These are phyloP conservation scores for Pycnomerus fuliginosus DNA, from an alignment of 2,888 invertebrate species.

Conservation along the genomic window DNA sequence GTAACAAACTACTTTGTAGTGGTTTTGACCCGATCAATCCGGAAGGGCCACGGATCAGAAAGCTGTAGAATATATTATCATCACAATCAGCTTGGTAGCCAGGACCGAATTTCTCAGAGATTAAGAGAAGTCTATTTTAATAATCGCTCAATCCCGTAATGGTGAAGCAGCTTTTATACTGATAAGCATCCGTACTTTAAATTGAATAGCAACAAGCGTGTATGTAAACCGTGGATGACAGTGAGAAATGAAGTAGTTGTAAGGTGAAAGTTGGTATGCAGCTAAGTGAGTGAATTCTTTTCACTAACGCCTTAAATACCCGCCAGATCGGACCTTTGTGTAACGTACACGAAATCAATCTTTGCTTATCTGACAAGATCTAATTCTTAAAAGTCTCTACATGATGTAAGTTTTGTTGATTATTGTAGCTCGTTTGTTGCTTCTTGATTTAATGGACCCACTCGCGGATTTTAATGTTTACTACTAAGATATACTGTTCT, in stretches of 20 bases:
- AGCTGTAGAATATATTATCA: slow-evolving; percentile 29
- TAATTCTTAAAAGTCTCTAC: too few relatives aligned
- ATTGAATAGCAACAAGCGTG: slow-evolving; percentile 4
- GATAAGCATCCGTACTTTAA: slow-evolving; percentile 1
- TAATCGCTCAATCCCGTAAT: slow-evolving; percentile 1
- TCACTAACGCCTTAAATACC: slow-evolving; percentile 25
- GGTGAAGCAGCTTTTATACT: background rate
- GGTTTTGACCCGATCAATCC: slow-evolving; percentile 31
- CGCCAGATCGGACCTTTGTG: slow-evolving; percentile 29
- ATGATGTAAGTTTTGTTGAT: too few relatives aligned
- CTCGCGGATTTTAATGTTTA: too few relatives aligned
- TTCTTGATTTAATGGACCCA: too few relatives aligned
- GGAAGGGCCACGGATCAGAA: slow-evolving; percentile 26
- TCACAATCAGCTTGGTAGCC: slow-evolving; percentile 24
- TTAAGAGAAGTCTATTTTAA: background rate
- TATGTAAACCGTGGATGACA: slow-evolving; percentile 12
- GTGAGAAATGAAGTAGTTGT: slow-evolving; percentile 22
- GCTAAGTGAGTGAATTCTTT: slow-evolving; percentile 31
- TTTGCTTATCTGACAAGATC: slow-evolving; percentile 24
- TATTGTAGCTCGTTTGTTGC: too few relatives aligned
- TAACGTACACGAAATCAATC: slow-evolving; percentile 29
- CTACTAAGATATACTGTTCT: too few relatives aligned
- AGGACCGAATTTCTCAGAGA: background rate
- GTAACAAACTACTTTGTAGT: slow-evolving; percentile 32
- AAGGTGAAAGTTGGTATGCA: slow-evolving; percentile 27